Evolutionary conservation across 2,888 invertebrate species (phyloP).

Genomic region (Dascillus cervinus): DNA sequence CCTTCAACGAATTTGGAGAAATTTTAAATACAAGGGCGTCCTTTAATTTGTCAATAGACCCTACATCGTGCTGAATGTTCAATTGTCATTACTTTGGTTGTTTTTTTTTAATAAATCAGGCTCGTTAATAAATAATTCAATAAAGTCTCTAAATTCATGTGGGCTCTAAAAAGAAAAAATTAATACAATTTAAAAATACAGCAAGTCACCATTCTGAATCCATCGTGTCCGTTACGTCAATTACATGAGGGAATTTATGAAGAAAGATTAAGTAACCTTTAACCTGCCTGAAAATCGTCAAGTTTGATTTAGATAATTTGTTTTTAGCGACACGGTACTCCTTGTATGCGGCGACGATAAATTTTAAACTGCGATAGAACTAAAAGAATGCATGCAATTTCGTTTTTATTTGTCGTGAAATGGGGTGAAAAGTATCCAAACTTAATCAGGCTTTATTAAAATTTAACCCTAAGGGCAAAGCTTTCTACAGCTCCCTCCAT

Average conservation of each 20-base stretch:
- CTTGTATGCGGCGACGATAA: constrained; percentile 5
- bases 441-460: constrained; percentile 18
- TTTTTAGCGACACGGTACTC: no score
- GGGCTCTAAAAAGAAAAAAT: constrained; percentile 14
- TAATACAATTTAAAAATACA: constrained; percentile 19
- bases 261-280: constrained; percentile 5
- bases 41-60: no score
- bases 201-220: constrained; percentile 20
- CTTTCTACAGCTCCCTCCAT: no score
- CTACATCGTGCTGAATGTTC: no score
- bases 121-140: constrained; percentile 9
- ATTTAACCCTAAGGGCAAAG: constrained; percentile 16
- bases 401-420: constrained; percentile 15
- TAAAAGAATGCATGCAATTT: constrained; percentile 16
- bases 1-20: no score
- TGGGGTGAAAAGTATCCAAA: constrained; percentile 17
- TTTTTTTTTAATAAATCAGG: no score
- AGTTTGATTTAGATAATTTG: no score
- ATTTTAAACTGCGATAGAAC: constrained; percentile 10
- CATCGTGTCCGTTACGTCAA: constrained; percentile 10
- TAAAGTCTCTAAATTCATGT: constrained; percentile 11
- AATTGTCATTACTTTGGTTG: no score
- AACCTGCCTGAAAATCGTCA: no score
- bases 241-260: constrained; percentile 11
- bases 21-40: no score